Percentiles rank a stretch among this genome's conserved stretches.
Conservation (phyloP, 2,113 vertebrate species). For the Melanotaenia duboulayi region DNA sequence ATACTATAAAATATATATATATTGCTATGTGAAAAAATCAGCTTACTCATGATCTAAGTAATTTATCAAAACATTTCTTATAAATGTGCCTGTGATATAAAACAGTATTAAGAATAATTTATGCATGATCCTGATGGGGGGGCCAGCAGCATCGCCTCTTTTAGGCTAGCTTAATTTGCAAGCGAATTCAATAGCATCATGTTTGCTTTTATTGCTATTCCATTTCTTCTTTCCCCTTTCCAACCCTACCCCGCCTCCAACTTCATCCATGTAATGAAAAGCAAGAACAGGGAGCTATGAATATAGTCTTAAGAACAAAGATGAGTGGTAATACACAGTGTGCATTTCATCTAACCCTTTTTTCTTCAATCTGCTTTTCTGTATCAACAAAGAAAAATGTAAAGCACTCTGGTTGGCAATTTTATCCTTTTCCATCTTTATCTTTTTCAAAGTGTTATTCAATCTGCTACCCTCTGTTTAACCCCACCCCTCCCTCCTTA, state of each 20-base stretch:
- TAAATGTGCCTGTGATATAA: constrained; percentile 18
- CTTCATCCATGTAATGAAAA: constrained; percentile 36
- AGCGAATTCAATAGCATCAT: constrained; percentile 46
- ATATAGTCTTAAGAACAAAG: constrained; percentile 27
- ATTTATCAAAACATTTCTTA: not conserved
- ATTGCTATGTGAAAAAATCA: not conserved
- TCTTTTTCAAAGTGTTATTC: constrained; percentile 6
- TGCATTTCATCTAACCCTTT: constrained; percentile 28
- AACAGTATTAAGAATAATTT: constrained; percentile 37
- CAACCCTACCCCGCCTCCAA: constrained; percentile 10
- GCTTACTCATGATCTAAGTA: not conserved
- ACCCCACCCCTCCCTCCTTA: constrained; percentile 39
- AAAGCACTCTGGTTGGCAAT: not conserved
- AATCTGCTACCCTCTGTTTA: constrained; percentile 20
- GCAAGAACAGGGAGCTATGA: constrained; percentile 21
- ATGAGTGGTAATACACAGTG: constrained; percentile 19
- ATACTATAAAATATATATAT: not conserved
- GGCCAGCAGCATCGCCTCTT: constrained; percentile 21
- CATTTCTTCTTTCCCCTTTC: constrained; percentile 5
- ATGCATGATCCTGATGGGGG: constrained; percentile 32
- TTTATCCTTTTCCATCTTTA: constrained; percentile 27
- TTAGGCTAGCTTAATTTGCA: constrained; percentile 58
- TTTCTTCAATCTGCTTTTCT: constrained; percentile 14
- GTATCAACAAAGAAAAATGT: not conserved
- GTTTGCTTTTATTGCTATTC: constrained; percentile 51